phyloP scores from a whole-genome alignment of 2,797 vertebrate genomes.

The Tiaroga cobitis region DNA sequence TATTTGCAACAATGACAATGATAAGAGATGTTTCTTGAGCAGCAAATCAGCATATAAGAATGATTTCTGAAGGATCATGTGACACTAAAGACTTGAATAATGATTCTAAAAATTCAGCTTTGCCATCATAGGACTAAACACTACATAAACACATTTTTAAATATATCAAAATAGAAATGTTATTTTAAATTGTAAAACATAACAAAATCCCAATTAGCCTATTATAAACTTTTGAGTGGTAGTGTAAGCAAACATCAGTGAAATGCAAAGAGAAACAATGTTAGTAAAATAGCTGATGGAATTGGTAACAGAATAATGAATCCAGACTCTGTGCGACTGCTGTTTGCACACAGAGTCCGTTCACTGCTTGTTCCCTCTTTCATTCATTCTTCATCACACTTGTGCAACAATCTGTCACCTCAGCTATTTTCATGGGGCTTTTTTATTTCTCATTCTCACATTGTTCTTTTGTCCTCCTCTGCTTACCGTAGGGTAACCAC shows the following conservation, averaged over 20 bases:
- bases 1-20: neutral
- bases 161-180: neutral
- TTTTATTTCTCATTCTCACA: slow-evolving; percentile 36
- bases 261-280: neutral
- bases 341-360: slow-evolving; percentile 4
- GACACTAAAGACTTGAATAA: neutral
- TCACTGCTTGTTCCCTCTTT: neutral
- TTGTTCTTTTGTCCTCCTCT: slow-evolving; percentile 34
- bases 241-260: neutral
- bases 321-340: neutral
- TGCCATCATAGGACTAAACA: neutral
- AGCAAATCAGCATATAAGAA: neutral
- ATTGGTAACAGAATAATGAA: neutral
- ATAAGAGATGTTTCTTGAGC: neutral
- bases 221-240: neutral
- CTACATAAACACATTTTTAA: neutral
- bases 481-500: slow-evolving; percentile 55
- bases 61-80: neutral
- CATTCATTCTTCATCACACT: slow-evolving; percentile 28
- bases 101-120: neutral
- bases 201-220: neutral
- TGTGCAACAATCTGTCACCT: slow-evolving; percentile 4
- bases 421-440: neutral
- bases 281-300: neutral
- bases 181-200: neutral